Conservation (phyloP, 2,888 invertebrate genomes). For the Sicus ferrugineus region DNA sequence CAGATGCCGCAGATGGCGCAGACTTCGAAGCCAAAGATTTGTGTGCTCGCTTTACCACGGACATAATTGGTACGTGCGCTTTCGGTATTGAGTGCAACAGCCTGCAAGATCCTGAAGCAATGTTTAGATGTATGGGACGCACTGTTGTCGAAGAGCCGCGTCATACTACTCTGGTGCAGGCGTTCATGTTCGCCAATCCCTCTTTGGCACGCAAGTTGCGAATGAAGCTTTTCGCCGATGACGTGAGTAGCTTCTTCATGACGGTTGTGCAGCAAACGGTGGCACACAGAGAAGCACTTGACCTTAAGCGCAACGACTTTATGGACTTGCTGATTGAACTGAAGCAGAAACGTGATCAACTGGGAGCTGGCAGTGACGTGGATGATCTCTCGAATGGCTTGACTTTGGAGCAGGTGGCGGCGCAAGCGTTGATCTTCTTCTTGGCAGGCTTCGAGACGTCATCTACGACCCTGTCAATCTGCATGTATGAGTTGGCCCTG, state of each 20-base stretch:
- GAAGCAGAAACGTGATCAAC: constrained; percentile 56
- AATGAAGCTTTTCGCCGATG: constrained; percentile 39
- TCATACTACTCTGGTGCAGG: constrained; percentile 32
- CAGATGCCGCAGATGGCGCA: constrained; percentile 17
- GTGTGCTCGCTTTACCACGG: constrained; percentile 65
- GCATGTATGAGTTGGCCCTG: constrained; percentile 66
- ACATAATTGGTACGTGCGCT: constrained; percentile 66
- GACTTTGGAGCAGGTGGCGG: constrained; percentile 63
- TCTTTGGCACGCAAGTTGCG: constrained; percentile 40
- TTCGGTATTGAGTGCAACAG: constrained; percentile 66
- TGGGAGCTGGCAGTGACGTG: neutral
- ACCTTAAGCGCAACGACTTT: constrained; percentile 67
- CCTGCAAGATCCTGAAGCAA: constrained; percentile 59
- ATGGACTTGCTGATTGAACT: constrained; percentile 68
- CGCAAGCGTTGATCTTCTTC: constrained; percentile 69
- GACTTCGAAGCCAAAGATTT: constrained; percentile 62
- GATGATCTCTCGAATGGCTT: constrained; percentile 47
- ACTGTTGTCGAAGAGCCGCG: constrained; percentile 40
- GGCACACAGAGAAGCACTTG: constrained; percentile 42
- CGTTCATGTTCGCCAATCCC: constrained; percentile 39
- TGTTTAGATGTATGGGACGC: constrained; percentile 52
- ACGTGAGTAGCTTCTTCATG: constrained; percentile 62
- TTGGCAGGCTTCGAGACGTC: constrained; percentile 69
- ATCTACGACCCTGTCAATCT: constrained; percentile 65
- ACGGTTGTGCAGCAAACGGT: constrained; percentile 37